phyloP scores from a whole-genome alignment of 2,888 invertebrate species.

The Baccha elongata region DNA sequence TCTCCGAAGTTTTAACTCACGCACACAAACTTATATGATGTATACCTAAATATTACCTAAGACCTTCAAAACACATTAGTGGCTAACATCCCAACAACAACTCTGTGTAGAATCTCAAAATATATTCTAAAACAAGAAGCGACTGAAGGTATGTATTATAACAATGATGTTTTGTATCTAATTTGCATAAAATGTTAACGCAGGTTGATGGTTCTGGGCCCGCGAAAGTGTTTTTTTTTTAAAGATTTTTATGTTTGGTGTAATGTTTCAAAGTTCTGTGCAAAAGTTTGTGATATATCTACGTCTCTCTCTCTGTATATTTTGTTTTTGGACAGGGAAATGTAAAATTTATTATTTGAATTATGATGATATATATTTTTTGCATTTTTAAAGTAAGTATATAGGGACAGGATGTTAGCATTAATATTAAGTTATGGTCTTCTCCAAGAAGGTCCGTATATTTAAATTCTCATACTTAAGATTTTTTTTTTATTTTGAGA shows the following conservation, averaged over 20 bases:
- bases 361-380: constrained; percentile 28
- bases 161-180: constrained; percentile 73
- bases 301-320: constrained; percentile 37
- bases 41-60: background rate
- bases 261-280: constrained; percentile 55
- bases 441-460: too few species aligned
- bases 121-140: constrained; percentile 55
- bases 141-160: constrained; percentile 47
- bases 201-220: constrained; percentile 48
- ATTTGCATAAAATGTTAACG: constrained; percentile 73
- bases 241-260: constrained; percentile 45
- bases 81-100: constrained; percentile 12
- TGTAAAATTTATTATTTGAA: constrained; percentile 31
- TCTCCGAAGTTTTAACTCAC: constrained; percentile 51
- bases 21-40: constrained; percentile 30
- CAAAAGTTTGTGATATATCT: constrained; percentile 36
- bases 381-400: background rate
- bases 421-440: constrained; percentile 24
- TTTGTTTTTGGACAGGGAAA: constrained; percentile 40
- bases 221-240: constrained; percentile 43
- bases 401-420: constrained; percentile 2
- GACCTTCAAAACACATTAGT: constrained; percentile 19
- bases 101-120: constrained; percentile 31
- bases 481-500: too few species aligned
- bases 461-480: too few species aligned